phyloP scores from a whole-genome alignment of 2,888 invertebrate species.

The Pristionchus arcanus region DNA sequence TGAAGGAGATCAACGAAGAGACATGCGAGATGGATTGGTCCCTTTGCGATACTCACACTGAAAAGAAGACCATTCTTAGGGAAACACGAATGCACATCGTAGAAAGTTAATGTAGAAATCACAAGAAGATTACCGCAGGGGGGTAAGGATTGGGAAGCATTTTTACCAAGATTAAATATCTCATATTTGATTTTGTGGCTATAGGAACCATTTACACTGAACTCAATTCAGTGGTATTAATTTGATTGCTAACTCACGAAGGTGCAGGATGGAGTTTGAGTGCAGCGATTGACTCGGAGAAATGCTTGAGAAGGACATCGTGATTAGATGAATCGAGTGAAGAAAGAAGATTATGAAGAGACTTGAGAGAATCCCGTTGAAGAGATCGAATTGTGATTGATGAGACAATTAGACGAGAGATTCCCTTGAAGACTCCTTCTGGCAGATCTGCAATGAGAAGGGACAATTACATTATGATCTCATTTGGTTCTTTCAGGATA shows the following conservation, averaged over 20 bases:
- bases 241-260: background rate
- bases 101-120: background rate
- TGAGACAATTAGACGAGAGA: constrained; percentile 47
- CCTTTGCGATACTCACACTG: constrained; percentile 47
- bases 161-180: no score
- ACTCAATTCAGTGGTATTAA: no score
- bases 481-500: no score
- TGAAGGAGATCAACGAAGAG: constrained; percentile 49
- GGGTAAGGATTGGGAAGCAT: no score
- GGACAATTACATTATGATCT: background rate
- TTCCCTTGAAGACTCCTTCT: constrained; percentile 47
- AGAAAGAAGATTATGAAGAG: constrained; percentile 28
- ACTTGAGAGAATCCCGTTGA: constrained; percentile 48
- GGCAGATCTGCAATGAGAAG: constrained; percentile 46
- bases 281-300: constrained; percentile 46
- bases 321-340: constrained; percentile 28
- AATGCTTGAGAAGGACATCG: constrained; percentile 19
- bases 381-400: constrained; percentile 15
- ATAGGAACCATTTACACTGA: no score
- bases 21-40: constrained; percentile 22
- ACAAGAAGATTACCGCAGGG: background rate
- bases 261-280: constrained; percentile 51
- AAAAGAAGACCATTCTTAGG: background rate
- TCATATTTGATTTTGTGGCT: no score
- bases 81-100: background rate